phyloP scores from a whole-genome alignment of 2,113 vertebrate species.

The Dipodomys spectabilis region DNA sequence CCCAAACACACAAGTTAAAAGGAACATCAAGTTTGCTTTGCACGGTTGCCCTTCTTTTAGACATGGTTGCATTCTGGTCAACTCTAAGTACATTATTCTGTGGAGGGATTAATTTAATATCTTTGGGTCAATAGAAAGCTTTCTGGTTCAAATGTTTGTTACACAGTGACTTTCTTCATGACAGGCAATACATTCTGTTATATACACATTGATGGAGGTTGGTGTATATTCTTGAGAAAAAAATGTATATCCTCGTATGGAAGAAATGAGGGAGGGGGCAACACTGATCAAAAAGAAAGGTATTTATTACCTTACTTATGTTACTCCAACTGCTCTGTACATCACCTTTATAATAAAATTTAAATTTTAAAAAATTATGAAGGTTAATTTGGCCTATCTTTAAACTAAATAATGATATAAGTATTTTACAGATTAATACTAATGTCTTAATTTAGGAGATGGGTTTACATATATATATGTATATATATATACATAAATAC shows the following conservation, averaged over 20 bases:
- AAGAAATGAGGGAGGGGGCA: too few relatives aligned
- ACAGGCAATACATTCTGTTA: conserved; percentile 39
- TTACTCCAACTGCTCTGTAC: too few relatives aligned
- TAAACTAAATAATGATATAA: conserved; percentile 21
- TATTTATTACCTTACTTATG: too few relatives aligned
- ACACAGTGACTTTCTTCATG: conserved; percentile 69
- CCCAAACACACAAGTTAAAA: background rate
- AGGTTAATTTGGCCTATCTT: background rate
- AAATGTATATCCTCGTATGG: background rate
- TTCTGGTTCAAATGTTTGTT: conserved; percentile 79
- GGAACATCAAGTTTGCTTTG: background rate
- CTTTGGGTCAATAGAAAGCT: conserved; percentile 71
- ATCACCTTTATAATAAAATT: too few relatives aligned
- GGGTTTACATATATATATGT: background rate
- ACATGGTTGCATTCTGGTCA: conserved; percentile 16
- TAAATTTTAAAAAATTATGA: background rate
- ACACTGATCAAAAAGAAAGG: too few relatives aligned
- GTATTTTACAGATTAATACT: background rate
- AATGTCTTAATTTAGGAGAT: background rate
- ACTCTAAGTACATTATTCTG: conserved; percentile 62
- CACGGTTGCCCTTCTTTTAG: background rate
- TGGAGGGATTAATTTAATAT: conserved; percentile 69
- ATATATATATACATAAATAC: too few relatives aligned
- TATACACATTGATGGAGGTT: conserved; percentile 41
- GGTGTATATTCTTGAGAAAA: conserved; percentile 28